phyloP scores from a whole-genome alignment of 2,888 invertebrate genomes.

The Chalcis sispes region DNA sequence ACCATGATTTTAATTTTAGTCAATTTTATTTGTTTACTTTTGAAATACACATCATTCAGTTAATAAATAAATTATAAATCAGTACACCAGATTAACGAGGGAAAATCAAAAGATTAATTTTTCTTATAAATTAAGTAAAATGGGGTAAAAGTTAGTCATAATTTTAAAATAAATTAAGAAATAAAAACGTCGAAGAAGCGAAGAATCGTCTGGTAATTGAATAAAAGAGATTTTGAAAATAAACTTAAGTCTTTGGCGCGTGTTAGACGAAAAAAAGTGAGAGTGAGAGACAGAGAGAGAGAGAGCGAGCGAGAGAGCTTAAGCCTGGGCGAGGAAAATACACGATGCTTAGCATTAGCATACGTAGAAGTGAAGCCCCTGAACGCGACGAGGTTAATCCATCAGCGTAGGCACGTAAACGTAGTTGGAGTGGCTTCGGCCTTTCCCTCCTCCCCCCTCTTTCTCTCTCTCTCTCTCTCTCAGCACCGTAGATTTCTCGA shows the following conservation, averaged over 20 bases:
- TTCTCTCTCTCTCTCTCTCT: too few relatives aligned
- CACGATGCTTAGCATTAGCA: constrained; percentile 51
- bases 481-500: constrained; percentile 52
- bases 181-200: neutral
- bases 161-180: neutral
- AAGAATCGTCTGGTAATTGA: constrained; percentile 16
- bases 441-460: neutral
- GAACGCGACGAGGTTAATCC: constrained; percentile 59
- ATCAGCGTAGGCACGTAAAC: constrained; percentile 59
- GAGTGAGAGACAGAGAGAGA: constrained; percentile 4
- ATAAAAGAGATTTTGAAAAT: constrained; percentile 44
- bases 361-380: constrained; percentile 52
- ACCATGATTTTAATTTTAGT: too few relatives aligned
- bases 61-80: too few relatives aligned
- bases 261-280: constrained; percentile 1
- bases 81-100: too few relatives aligned
- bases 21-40: too few relatives aligned
- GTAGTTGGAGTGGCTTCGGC: constrained; percentile 56
- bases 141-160: neutral
- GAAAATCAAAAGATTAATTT: too few relatives aligned
- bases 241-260: constrained; percentile 20
- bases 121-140: too few relatives aligned
- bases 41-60: too few relatives aligned
- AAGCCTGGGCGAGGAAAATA: constrained; percentile 18
- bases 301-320: constrained; percentile 1